A percentile compares a stretch with the other conserved stretches of the same genome.
phyloP scores from a whole-genome alignment of 2,888 invertebrate genomes.

The Agonopterix arenella region DNA sequence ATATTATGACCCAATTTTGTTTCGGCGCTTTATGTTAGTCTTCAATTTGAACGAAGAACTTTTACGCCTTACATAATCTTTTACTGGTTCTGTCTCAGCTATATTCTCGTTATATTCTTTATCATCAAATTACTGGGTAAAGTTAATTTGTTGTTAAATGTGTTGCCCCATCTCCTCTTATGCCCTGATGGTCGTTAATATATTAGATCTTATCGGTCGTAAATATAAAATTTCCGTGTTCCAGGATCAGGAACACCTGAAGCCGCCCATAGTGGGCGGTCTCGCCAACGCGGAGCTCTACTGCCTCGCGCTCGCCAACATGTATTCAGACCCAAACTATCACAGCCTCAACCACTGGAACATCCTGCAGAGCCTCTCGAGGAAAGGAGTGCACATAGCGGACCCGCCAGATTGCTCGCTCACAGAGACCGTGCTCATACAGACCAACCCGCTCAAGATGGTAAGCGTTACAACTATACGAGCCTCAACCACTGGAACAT shows the following conservation, averaged over 20 bases:
- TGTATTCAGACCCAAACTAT: slow-evolving; percentile 97
- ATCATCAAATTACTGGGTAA: too few relatives aligned
- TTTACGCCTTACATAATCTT: too few relatives aligned
- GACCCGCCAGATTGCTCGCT: slow-evolving; percentile 91
- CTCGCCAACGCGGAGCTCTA: slow-evolving; percentile 96
- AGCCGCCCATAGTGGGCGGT: slow-evolving; percentile 93
- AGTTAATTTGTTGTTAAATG: too few relatives aligned
- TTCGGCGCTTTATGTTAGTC: too few relatives aligned
- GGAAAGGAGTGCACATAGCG: slow-evolving; percentile 92
- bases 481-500: slow-evolving; percentile 96
- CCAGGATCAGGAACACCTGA: slow-evolving; percentile 94
- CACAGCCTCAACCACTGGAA: slow-evolving; percentile 97
- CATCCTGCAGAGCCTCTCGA: slow-evolving; percentile 93
- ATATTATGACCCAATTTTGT: too few relatives aligned
- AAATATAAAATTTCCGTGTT: slow-evolving; percentile 24
- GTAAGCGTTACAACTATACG: slow-evolving; percentile 86
- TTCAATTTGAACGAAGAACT: too few relatives aligned
- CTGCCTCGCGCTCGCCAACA: slow-evolving; percentile 94
- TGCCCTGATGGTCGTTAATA: background rate
- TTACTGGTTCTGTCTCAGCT: too few relatives aligned
- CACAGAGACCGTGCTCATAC: slow-evolving; percentile 96
- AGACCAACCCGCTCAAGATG: slow-evolving; percentile 96
- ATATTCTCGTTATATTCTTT: too few relatives aligned
- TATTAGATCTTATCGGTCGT: background rate
- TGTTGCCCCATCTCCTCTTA: background rate